Conservation (phyloP, 2,888 invertebrate species). For the Branchellion lobata region DNA sequence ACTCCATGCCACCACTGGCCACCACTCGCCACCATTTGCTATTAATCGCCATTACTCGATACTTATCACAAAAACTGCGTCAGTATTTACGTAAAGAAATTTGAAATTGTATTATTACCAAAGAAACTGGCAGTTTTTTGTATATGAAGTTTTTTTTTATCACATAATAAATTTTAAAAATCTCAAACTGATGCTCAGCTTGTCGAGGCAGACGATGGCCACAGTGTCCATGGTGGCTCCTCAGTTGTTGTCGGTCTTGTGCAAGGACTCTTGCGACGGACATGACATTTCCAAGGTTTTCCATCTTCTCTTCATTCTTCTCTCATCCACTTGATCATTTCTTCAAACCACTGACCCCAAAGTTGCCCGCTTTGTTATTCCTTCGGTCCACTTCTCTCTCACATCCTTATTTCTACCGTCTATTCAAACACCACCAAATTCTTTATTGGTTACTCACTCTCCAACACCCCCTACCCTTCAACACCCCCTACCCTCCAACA, state of each 20-base stretch:
- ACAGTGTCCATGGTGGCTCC: slow-evolving; percentile 77
- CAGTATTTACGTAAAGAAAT: too few species aligned
- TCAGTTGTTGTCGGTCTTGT: slow-evolving; percentile 76
- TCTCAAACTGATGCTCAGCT: slow-evolving; percentile 49
- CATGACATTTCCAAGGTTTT: slow-evolving; percentile 79
- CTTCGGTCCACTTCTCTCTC: background rate
- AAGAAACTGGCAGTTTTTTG: background rate
- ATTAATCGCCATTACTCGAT: too few species aligned
- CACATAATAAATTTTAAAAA: background rate
- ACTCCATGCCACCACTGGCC: too few species aligned
- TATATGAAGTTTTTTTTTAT: background rate
- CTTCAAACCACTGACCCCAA: background rate
- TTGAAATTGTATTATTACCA: too few species aligned
- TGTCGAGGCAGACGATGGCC: slow-evolving; percentile 65
- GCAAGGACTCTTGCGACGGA: slow-evolving; percentile 82
- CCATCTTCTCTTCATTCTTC: slow-evolving; percentile 24
- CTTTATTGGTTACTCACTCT: too few species aligned
- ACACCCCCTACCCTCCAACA: too few species aligned
- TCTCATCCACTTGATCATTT: background rate
- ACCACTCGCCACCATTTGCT: too few species aligned
- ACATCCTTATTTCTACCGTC: too few species aligned
- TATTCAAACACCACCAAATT: too few species aligned
- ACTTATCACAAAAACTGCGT: too few species aligned
- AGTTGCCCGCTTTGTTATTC: background rate
- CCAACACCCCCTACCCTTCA: too few species aligned